phyloP scores from a whole-genome alignment of 1,140 invertebrate species.

The Megathymus violae region DNA sequence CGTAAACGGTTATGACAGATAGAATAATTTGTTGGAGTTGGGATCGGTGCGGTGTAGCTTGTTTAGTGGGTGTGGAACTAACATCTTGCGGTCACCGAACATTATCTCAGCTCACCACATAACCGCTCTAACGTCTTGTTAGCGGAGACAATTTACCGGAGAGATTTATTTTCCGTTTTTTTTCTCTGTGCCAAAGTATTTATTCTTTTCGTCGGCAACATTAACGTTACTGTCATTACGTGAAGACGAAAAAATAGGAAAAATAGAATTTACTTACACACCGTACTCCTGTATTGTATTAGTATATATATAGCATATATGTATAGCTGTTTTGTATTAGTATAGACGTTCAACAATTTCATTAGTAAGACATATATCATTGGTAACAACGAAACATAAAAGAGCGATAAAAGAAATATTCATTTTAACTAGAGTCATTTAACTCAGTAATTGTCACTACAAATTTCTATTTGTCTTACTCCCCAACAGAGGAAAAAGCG shows the following conservation, averaged over 20 bases:
- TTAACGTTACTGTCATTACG: slow-evolving; percentile 47
- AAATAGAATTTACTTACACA: slow-evolving; percentile 24
- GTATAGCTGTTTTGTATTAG: too few relatives aligned
- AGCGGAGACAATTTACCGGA: slow-evolving; percentile 57
- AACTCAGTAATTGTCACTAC: background rate
- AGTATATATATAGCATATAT: too few relatives aligned
- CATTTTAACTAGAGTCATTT: slow-evolving; percentile 16
- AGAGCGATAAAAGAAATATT: background rate
- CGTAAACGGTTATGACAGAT: slow-evolving; percentile 15
- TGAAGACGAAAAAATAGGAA: slow-evolving; percentile 17
- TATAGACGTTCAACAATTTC: slow-evolving; percentile 2
- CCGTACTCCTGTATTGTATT: too few relatives aligned
- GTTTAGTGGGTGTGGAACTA: slow-evolving; percentile 52
- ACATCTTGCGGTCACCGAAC: slow-evolving; percentile 61
- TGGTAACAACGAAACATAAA: background rate
- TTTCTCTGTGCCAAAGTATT: slow-evolving; percentile 33
- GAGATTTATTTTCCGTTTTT: slow-evolving; percentile 42
- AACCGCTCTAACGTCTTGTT: slow-evolving; percentile 62
- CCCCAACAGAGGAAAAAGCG: slow-evolving; percentile 6
- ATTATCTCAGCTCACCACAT: slow-evolving; percentile 62
- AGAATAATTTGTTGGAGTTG: slow-evolving; percentile 26
- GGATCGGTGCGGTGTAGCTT: slow-evolving; percentile 46
- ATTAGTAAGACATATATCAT: background rate
- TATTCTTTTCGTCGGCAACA: slow-evolving; percentile 16
- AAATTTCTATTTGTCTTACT: slow-evolving; percentile 16